Conservation (phyloP, 2,113 vertebrate species). For the Eleginops maclovinus region DNA sequence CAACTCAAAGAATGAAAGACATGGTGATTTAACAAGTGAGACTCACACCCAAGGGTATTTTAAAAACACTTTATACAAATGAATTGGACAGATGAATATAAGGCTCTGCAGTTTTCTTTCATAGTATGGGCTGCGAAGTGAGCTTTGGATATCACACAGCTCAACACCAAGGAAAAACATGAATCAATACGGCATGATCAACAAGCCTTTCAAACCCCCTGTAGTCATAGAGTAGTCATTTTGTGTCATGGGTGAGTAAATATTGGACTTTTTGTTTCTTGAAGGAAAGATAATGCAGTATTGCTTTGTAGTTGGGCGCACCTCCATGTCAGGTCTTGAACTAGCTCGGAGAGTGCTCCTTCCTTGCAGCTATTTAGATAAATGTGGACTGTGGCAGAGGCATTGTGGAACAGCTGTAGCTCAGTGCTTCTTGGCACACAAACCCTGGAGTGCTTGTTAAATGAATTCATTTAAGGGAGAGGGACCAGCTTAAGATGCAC, state of each 20-base stretch:
- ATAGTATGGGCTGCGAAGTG: constrained; percentile 20
- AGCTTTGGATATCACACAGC: constrained; percentile 19
- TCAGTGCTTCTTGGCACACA: constrained; percentile 60
- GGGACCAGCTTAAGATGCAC: constrained; percentile 51
- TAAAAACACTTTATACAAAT: constrained; percentile 43
- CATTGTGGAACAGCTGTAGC: constrained; percentile 59
- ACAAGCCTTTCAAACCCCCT: constrained; percentile 34
- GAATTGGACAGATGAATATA: constrained; percentile 23
- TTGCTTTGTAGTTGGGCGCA: constrained; percentile 38
- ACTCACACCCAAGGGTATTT: constrained; percentile 45
- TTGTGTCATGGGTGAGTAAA: constrained; percentile 39
- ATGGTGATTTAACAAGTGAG: constrained; percentile 47
- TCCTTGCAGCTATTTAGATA: constrained; percentile 53
- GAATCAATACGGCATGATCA: constrained; percentile 56
- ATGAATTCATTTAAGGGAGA: constrained; percentile 53
- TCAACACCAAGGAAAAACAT: constrained; percentile 18
- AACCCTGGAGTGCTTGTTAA: constrained; percentile 53
- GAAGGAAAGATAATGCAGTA: constrained; percentile 26
- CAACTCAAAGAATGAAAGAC: constrained; percentile 41
- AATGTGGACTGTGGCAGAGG: constrained; percentile 52
- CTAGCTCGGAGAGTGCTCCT: constrained; percentile 44
- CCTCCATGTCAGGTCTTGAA: constrained; percentile 54
- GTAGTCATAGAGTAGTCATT: constrained; percentile 20
- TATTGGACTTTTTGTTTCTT: constrained; percentile 45
- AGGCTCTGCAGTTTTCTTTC: constrained; percentile 25